A percentile compares a stretch with the other conserved stretches of the same genome.
Evolutionary conservation across 2,113 vertebrate species (phyloP).

Genomic region (Sinocyclocheilus anophthalmus): DNA sequence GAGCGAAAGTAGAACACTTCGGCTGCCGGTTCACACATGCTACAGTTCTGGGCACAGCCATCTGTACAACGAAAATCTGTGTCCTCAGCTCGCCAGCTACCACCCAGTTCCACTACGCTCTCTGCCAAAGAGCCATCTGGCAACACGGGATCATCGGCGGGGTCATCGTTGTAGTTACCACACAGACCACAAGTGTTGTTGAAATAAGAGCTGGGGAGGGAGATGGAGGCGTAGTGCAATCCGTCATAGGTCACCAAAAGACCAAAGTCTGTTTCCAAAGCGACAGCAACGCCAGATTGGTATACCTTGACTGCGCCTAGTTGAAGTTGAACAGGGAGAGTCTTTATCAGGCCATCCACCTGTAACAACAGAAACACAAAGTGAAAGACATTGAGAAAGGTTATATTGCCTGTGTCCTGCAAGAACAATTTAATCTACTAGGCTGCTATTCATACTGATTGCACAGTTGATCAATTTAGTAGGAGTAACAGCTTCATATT

Average conservation of each 20-base stretch:
- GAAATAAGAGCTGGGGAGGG: constrained; percentile 91
- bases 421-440: constrained; percentile 8
- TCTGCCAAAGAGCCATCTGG: constrained; percentile 84
- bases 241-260: constrained; percentile 92
- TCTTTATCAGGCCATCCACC: constrained; percentile 92
- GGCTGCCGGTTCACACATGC: constrained; percentile 75
- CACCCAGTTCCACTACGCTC: constrained; percentile 86
- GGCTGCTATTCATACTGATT: not conserved
- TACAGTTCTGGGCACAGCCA: constrained; percentile 93
- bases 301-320: constrained; percentile 89
- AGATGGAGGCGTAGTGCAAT: constrained; percentile 93
- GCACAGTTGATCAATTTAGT: not conserved
- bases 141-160: constrained; percentile 87
- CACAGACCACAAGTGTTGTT: constrained; percentile 95
- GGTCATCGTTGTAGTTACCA: constrained; percentile 96
- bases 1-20: constrained; percentile 88
- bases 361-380: constrained; percentile 64
- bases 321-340: constrained; percentile 88
- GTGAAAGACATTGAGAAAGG: not conserved
- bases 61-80: constrained; percentile 86
- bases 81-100: constrained; percentile 90
- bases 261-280: constrained; percentile 95
- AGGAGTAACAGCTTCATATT: constrained; percentile 1
- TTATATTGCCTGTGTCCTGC: not conserved
- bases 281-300: constrained; percentile 91